These are phyloP conservation scores for Melanotaenia parkinsoni DNA, from an alignment of 2,797 vertebrate genomes.

Conservation along the genomic window DNA sequence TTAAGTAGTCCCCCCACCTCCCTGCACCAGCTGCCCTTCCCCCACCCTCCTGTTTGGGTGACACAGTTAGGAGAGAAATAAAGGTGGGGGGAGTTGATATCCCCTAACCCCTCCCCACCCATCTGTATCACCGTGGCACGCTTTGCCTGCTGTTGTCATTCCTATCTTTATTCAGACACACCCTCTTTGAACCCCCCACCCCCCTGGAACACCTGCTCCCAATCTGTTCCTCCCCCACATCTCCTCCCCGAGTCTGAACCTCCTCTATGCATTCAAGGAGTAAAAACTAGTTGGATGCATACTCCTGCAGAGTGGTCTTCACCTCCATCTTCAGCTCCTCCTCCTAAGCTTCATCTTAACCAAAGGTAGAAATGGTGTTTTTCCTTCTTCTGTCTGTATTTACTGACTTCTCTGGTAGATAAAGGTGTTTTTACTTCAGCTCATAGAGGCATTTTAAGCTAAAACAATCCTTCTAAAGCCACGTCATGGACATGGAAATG, in stretches of 20 bases:
- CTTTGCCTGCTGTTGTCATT: slow-evolving; percentile 22
- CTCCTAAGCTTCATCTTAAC: slow-evolving; percentile 4
- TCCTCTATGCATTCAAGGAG: slow-evolving; percentile 21
- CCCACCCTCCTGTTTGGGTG: slow-evolving; percentile 16
- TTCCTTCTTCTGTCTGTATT: slow-evolving; percentile 12
- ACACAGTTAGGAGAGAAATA: too few relatives aligned
- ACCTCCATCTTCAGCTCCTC: background rate
- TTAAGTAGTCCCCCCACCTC: slow-evolving; percentile 2
- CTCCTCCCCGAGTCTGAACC: slow-evolving; percentile 8
- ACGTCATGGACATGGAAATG: background rate
- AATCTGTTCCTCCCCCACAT: slow-evolving; percentile 25
- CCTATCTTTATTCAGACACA: slow-evolving; percentile 40
- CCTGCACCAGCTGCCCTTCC: slow-evolving; percentile 62
- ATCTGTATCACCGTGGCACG: slow-evolving; percentile 24
- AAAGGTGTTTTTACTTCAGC: slow-evolving; percentile 17
- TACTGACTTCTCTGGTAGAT: background rate
- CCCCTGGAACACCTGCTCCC: slow-evolving; percentile 65
- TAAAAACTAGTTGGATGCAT: background rate
- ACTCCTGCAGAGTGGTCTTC: background rate
- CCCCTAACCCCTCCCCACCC: slow-evolving; percentile 3
- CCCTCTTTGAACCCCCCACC: slow-evolving; percentile 29
- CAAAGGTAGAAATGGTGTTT: slow-evolving; percentile 56
- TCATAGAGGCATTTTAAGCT: slow-evolving; percentile 34
- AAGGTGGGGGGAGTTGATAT: too few relatives aligned
- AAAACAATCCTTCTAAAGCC: background rate